Percentiles rank a stretch among this genome's conserved stretches.
phyloP scores from a whole-genome alignment of 2,113 vertebrate species.

The Coryphaenoides rupestris region DNA sequence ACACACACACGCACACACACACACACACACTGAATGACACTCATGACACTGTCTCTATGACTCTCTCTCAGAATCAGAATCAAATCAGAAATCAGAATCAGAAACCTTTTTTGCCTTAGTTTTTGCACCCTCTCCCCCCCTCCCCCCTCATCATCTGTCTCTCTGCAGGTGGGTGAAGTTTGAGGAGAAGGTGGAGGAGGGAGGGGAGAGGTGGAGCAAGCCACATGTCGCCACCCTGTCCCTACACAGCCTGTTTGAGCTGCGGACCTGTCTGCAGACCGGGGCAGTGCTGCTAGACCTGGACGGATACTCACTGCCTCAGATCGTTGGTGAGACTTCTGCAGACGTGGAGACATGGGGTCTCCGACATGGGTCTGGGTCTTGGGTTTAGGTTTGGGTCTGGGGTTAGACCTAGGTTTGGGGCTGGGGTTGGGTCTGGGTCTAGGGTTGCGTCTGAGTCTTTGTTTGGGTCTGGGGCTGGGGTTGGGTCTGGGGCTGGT shows the following conservation, averaged over 20 bases:
- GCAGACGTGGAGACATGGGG: too few species aligned
- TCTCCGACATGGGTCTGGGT: too few species aligned
- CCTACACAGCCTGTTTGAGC: conserved; percentile 95
- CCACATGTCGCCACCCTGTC: conserved; percentile 95
- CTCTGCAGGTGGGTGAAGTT: conserved; percentile 93
- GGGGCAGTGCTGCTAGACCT: conserved; percentile 91
- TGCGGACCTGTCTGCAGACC: conserved; percentile 91
- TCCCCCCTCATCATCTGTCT: conserved; percentile 5
- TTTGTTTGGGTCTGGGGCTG: too few species aligned
- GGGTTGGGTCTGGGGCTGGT: too few species aligned
- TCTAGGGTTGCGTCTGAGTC: too few species aligned
- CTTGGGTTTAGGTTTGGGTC: too few species aligned
- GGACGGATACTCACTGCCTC: conserved; percentile 86
- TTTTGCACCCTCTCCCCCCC: neutral
- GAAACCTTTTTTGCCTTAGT: too few species aligned
- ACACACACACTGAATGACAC: neutral
- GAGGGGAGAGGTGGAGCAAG: conserved; percentile 96
- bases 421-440: too few species aligned
- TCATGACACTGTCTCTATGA: too few species aligned
- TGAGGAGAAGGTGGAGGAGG: conserved; percentile 97
- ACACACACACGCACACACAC: too few species aligned
- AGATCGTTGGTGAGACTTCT: conserved; percentile 85
- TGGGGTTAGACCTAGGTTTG: too few species aligned
- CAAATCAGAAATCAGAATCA: too few species aligned
- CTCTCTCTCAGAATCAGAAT: neutral